Base-by-base conservation (phyloP, 2,888 invertebrate species). In the Melanostoma scalare region DNA sequence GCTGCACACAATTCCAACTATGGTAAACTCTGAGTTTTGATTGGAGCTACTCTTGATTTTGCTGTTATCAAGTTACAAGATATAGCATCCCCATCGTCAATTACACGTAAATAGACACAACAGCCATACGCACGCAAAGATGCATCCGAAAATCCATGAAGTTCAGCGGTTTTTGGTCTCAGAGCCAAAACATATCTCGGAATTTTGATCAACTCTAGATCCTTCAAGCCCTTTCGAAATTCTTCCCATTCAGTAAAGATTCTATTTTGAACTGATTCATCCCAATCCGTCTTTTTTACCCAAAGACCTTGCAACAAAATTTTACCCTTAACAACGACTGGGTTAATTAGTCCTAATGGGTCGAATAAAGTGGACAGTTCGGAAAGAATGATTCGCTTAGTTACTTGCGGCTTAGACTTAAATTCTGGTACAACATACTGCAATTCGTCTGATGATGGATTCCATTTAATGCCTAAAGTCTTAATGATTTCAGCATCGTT, bases 1-100 rank as follows among this genome's bases (percentile, higher is more conserved):
- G 84, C 77, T 2, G 55, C 82, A 44, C 77, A 86, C 2, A 86
- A 50, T n/a, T 86, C 81, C 8, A 87, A 36, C 6, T 79, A 50
- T 0, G 86, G 84, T 9, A 86, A 35, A 6, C 78, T 78, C 6
- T 44, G 60, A 5, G 72, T 63, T 52, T 77, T 85, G 10, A 71
- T 30, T 1, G 86, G 80, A 3, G 80, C 76, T 5, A 85, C 79
- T n/a, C 82, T 63, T 5, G 79, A 85, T 71, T 78, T 84, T 2
- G 86, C 63, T 35, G 60, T 56, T 6, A 82, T 9, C 6, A 85
- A 48, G 67, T 58, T n/a, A 35, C 31, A 31, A 6, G 40, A 6
- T 2, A 68, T 10, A 46, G 55, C 55, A 0, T 35, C 76, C 9
- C 2, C 6, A 9, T 6, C 30, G 36, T 81, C 80, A 2, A n/a